Conservation (phyloP, 1,140 invertebrate genomes). For the Dufourea novaeangliae region DNA sequence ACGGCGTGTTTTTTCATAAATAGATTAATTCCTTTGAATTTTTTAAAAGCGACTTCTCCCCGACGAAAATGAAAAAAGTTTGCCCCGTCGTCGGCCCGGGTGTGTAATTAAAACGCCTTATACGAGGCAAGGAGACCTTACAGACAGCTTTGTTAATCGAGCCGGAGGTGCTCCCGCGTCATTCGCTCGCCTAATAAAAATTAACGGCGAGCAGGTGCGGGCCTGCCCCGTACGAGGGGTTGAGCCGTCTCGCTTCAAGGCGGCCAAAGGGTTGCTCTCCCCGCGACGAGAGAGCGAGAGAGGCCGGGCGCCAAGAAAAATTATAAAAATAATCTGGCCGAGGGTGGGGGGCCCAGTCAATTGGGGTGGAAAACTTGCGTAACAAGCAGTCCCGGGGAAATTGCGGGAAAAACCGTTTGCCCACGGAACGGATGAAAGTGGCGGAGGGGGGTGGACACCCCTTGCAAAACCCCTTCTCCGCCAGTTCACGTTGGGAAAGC, state of each 20-base stretch:
- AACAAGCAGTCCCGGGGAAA: slow-evolving; percentile 71
- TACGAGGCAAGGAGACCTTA: slow-evolving; percentile 66
- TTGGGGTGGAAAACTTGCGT: slow-evolving; percentile 74
- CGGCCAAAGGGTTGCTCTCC: slow-evolving; percentile 68
- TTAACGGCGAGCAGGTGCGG: slow-evolving; percentile 69
- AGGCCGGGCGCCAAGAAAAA: slow-evolving; percentile 69
- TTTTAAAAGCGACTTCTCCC: slow-evolving; percentile 59
- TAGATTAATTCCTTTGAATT: slow-evolving; percentile 66
- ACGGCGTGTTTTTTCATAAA: slow-evolving; percentile 55
- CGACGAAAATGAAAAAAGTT: slow-evolving; percentile 67
- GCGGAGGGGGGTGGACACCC: slow-evolving; percentile 36
- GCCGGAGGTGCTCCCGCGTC: slow-evolving; percentile 67
- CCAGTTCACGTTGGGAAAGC: slow-evolving; percentile 48
- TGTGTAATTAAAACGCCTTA: slow-evolving; percentile 69
- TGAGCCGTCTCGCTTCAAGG: slow-evolving; percentile 62
- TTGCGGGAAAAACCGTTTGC: slow-evolving; percentile 71
- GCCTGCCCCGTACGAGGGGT: slow-evolving; percentile 51
- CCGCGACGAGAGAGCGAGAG: slow-evolving; percentile 43
- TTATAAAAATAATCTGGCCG: slow-evolving; percentile 74
- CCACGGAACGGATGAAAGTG: slow-evolving; percentile 66
- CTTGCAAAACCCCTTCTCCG: slow-evolving; percentile 44
- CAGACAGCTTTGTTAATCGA: slow-evolving; percentile 70
- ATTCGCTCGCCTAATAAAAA: slow-evolving; percentile 71
- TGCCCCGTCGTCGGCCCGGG: slow-evolving; percentile 45
- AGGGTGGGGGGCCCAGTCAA: slow-evolving; percentile 69